phyloP scores from a whole-genome alignment of 2,888 invertebrate species.

The Drosophila atripex region DNA sequence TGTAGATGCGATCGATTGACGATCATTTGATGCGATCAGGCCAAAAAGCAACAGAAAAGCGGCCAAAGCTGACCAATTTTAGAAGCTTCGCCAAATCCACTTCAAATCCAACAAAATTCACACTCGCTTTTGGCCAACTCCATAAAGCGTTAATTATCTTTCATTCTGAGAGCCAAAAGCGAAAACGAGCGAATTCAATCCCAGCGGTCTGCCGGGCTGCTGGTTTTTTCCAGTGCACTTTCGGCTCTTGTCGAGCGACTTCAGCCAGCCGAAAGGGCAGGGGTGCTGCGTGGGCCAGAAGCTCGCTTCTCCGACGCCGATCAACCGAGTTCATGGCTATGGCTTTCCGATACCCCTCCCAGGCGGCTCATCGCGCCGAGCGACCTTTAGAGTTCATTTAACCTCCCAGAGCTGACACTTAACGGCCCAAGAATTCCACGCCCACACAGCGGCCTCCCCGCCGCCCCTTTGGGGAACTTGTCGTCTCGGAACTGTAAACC shows the following conservation, averaged over 20 bases:
- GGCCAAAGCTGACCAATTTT: conserved; percentile 70
- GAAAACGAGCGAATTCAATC: background rate
- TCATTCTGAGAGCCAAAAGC: background rate
- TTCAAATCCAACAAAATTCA: conserved; percentile 41
- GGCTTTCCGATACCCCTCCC: background rate
- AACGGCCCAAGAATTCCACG: conserved; percentile 10
- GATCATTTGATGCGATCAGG: conserved; percentile 42
- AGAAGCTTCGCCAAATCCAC: conserved; percentile 47
- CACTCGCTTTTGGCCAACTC: conserved; percentile 36
- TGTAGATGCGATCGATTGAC: conserved; percentile 46
- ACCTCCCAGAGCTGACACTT: conserved; percentile 10
- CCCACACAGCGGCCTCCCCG: conserved; percentile 13
- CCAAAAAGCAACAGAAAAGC: conserved; percentile 7
- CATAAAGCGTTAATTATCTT: conserved; percentile 10
- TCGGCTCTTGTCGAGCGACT: too few species aligned
- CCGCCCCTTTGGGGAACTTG: background rate
- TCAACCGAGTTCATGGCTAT: conserved; percentile 35
- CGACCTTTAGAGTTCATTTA: conserved; percentile 34
- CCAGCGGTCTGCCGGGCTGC: too few species aligned
- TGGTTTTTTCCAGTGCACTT: conserved; percentile 3
- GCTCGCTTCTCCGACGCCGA: conserved; percentile 25
- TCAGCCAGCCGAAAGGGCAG: conserved; percentile 18
- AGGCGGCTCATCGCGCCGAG: conserved; percentile 2
- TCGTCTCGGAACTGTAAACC: conserved; percentile 16
- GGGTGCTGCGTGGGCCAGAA: conserved; percentile 20